Evolutionary conservation across 2,113 vertebrate species (phyloP).

Genomic region (Oreamnos americanus): DNA sequence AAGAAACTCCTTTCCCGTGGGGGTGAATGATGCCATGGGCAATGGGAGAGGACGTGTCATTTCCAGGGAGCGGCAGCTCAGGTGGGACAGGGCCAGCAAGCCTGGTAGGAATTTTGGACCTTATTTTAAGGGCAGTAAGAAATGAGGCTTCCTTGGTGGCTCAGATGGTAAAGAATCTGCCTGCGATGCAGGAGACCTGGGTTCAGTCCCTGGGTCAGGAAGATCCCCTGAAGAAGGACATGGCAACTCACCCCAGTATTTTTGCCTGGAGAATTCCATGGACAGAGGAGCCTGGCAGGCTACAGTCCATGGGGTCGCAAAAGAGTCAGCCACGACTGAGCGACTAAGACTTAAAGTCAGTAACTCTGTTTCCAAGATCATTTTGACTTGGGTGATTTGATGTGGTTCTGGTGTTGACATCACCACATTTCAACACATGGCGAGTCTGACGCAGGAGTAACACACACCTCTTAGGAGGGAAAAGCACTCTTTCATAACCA

Average conservation of each 20-base stretch:
- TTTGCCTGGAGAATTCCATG: not conserved
- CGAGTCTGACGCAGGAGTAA: not conserved
- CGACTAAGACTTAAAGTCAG: not conserved
- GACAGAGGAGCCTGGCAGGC: not conserved
- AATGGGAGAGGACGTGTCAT: accelerated
- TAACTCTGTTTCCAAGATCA: not conserved
- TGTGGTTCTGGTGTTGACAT: not conserved
- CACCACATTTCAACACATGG: not conserved
- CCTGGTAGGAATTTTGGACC: not conserved
- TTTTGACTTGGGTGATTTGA: not conserved
- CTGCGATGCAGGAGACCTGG: not conserved
- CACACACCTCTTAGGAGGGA: not conserved
- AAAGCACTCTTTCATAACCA: not conserved
- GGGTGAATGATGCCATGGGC: accelerated
- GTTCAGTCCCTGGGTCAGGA: not conserved
- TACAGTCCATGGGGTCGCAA: not conserved
- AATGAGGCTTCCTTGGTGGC: not conserved
- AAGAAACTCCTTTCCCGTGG: accelerated
- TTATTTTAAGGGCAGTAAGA: not conserved
- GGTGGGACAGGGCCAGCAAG: too few relatives aligned
- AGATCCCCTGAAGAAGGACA: not conserved
- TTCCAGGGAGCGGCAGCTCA: too few relatives aligned
- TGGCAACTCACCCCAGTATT: not conserved
- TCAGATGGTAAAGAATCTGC: not conserved
- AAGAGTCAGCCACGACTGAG: not conserved